Evolutionary conservation across 1,140 invertebrate genomes (phyloP), one percentile per base, ranked within the genome.

Genomic region (Euura saliciscinereae): DNA sequence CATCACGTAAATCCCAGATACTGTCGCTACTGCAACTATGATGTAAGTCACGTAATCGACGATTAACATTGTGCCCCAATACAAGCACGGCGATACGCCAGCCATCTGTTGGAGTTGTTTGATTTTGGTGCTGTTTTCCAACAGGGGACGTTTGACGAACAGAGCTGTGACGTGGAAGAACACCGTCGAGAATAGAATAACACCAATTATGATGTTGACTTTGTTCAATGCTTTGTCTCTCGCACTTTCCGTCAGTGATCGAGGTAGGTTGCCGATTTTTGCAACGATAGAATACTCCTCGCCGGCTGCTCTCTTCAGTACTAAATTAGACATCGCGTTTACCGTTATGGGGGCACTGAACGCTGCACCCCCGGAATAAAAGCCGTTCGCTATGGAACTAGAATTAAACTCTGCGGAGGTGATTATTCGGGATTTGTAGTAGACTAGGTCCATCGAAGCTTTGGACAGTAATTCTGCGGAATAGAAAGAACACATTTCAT

Each of bases 71-170:
- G 90, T 84, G 8, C 83, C 66, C 91, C 91, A 92, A 79, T 88
- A 92, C 1, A 83, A 83, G 2, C 88, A 72, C 43, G 88, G 82
- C 67, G 87, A 82, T 2, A 90, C 88, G n/a, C 91, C 91, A 74
- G 90, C 89, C 73, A 92, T 90, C 81, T 89, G 87, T 82, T 92
- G 91, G 10, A 92, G 80, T 76, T 92, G 91, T 77, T 91, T 91
- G 6, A 89, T 87, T 79, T 89, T 88, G 69, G 87, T 76, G 51
- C 78, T 46, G 69, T 77, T 73, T 71, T 85, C 84, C 44, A 78
- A 72, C 6, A 83, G 66, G 3, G 90, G 85, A 71, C 89, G 90
- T 28, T 90, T 83, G 2, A 90, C 82, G 79, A 90, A 68, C 43
- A 68, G 43, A 10, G 42, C 59, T 13, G 59, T 64, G 59, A 13